Conservation (phyloP, 1,140 invertebrate genomes). For the Apis dorsata region DNA sequence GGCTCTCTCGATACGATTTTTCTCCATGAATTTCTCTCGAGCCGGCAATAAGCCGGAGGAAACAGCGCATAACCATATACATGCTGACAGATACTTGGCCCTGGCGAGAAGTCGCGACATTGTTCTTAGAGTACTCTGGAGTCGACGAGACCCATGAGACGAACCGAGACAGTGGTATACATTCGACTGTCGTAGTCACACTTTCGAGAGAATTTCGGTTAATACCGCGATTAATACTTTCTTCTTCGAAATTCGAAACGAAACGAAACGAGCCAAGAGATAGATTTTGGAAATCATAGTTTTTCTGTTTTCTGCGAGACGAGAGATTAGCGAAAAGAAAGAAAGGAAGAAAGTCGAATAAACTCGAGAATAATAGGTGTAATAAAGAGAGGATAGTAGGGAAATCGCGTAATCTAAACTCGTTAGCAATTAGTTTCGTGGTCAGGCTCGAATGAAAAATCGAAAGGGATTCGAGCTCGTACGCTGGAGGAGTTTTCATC, state of each 20-base stretch:
- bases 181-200: too few species aligned
- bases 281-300: not conserved
- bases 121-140: slow-evolving; percentile 2
- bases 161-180: not conserved
- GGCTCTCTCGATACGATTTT: not conserved
- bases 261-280: too few species aligned
- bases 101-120: not conserved
- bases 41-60: slow-evolving; percentile 21
- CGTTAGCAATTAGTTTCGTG: not conserved
- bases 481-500: not conserved
- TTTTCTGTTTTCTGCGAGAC: too few species aligned
- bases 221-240: not conserved
- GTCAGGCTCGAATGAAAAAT: not conserved
- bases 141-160: slow-evolving; percentile 21
- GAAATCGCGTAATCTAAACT: too few species aligned
- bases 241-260: not conserved
- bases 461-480: too few species aligned
- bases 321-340: too few species aligned
- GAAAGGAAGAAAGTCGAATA: too few species aligned
- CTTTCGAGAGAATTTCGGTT: not conserved
- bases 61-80: slow-evolving; percentile 17
- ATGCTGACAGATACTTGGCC: not conserved
- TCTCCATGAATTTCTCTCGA: slow-evolving; percentile 26
- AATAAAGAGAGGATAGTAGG: too few species aligned
- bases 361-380: too few species aligned